Evolutionary conservation across 2,113 vertebrate genomes (phyloP).

Genomic region (Callipepla squamata): DNA sequence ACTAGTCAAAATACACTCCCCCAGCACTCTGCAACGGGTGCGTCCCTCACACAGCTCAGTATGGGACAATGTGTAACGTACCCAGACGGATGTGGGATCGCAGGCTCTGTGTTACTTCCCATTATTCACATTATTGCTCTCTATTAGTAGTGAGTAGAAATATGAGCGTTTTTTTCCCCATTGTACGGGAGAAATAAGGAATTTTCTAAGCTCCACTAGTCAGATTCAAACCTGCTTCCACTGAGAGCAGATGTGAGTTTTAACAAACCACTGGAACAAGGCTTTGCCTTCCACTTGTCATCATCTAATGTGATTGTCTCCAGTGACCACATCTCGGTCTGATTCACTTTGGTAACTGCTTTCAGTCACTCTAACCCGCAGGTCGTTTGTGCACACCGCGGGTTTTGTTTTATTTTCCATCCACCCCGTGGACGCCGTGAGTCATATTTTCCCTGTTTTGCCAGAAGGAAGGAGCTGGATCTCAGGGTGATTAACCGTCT

Average conservation of each 20-base stretch:
- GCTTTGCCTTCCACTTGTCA: background rate
- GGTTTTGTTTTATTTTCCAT: background rate
- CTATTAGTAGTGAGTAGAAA: background rate
- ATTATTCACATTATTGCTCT: background rate
- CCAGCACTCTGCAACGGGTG: background rate
- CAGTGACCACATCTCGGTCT: background rate
- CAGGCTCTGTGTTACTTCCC: fast-evolving
- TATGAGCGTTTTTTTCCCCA: background rate
- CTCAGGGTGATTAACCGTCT: background rate
- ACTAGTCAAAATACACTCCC: slow-evolving; percentile 59
- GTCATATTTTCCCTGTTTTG: slow-evolving; percentile 40
- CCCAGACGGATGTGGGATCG: background rate
- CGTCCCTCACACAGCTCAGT: background rate
- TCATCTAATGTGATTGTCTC: background rate
- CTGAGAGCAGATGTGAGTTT: background rate
- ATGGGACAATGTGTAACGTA: background rate
- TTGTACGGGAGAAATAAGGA: background rate
- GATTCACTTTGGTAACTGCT: background rate
- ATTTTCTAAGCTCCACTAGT: background rate
- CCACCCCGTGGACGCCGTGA: background rate
- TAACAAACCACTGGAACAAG: background rate
- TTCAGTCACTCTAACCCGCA: background rate
- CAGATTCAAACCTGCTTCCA: background rate
- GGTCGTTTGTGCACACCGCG: background rate
- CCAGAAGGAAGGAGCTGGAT: slow-evolving; percentile 4